phyloP scores from a whole-genome alignment of 2,888 invertebrate species.

The Lepidonotus clava region DNA sequence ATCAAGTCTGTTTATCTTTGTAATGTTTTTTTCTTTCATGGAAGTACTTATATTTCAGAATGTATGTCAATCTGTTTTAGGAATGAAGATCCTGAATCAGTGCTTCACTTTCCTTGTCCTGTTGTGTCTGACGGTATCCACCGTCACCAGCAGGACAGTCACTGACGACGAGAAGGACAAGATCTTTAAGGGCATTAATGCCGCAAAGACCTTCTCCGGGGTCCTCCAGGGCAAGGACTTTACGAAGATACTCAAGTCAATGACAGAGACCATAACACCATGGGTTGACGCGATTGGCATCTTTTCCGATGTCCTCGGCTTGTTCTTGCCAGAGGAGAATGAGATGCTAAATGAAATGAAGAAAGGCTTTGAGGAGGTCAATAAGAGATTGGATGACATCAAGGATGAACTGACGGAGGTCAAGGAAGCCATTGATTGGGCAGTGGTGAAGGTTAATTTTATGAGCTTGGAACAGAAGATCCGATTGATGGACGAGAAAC shows the following conservation, averaged over 20 bases:
- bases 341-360: neutral
- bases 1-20: too few relatives aligned
- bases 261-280: slow-evolving; percentile 12
- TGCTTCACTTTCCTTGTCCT: neutral
- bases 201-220: neutral
- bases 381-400: slow-evolving; percentile 16
- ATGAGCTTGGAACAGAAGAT: neutral
- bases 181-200: neutral
- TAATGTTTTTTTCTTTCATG: too few relatives aligned
- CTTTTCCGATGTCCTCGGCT: neutral
- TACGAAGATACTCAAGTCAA: neutral
- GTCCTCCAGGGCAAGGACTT: neutral
- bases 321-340: slow-evolving; percentile 30
- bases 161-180: neutral
- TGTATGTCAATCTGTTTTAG: slow-evolving; percentile 5
- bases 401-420: slow-evolving; percentile 14
- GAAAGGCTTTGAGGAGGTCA: slow-evolving; percentile 26
- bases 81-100: neutral
- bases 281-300: slow-evolving; percentile 38
- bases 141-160: neutral
- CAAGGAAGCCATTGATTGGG: slow-evolving; percentile 33
- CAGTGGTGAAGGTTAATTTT: slow-evolving; percentile 38
- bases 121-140: neutral
- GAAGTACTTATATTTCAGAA: too few relatives aligned
- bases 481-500: slow-evolving; percentile 11